A percentile compares a stretch with the other conserved stretches of the same genome.
Conservation (phyloP, 2,797 vertebrate genomes). For the Psittacula echo region DNA sequence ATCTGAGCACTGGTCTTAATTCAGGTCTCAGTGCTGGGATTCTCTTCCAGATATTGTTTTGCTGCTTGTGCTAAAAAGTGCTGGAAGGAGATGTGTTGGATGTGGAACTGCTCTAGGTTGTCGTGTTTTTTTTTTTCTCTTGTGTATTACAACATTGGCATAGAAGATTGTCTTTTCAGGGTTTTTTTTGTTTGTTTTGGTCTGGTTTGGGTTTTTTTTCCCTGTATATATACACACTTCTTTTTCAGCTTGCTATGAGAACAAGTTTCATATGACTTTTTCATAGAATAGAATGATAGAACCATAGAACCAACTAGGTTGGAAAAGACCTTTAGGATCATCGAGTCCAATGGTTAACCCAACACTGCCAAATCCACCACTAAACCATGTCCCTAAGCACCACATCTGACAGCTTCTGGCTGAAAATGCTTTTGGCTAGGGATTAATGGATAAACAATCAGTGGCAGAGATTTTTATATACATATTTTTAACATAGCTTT, state of each 20-base stretch:
- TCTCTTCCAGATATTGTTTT: neutral
- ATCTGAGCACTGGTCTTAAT: neutral
- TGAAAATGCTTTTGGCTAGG: constrained; percentile 24
- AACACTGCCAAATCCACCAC: neutral
- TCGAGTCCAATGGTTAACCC: neutral
- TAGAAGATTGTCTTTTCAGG: neutral
- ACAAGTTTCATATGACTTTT: constrained; percentile 22
- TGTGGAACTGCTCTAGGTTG: neutral
- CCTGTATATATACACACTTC: neutral
- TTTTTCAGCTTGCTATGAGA: constrained; percentile 1
- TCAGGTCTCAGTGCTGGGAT: neutral
- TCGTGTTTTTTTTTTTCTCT: neutral
- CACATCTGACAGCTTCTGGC: constrained; percentile 3
- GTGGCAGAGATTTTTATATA: constrained; percentile 29
- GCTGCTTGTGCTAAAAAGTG: neutral
- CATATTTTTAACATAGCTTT: constrained; percentile 11
- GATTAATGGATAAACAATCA: constrained; percentile 30
- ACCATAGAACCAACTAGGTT: neutral
- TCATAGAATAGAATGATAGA: neutral
- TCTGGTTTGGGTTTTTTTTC: neutral
- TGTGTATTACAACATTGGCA: neutral
- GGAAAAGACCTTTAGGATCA: neutral
- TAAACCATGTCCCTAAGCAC: neutral
- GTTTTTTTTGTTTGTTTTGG: neutral
- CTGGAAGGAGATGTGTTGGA: neutral